Percentiles rank a stretch among this genome's conserved stretches.
Evolutionary conservation across 2,113 vertebrate genomes (phyloP).

Genomic region (Macrotis lagotis): DNA sequence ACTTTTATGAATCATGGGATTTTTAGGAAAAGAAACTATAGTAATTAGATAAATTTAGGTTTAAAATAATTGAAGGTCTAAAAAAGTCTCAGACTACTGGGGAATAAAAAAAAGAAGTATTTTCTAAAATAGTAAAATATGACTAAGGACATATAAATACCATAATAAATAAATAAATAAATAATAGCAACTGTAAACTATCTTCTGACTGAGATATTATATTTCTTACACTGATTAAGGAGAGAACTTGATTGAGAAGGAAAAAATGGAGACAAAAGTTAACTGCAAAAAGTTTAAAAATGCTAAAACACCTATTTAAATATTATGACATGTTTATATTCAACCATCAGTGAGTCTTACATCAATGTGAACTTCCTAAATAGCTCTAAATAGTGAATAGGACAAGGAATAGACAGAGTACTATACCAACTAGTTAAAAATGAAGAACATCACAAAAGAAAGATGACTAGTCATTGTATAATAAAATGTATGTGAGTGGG

Average conservation of each 20-base stretch:
- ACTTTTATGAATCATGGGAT: not conserved
- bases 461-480: not conserved
- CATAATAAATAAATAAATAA: too few relatives aligned
- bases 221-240: not conserved
- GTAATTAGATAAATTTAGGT: not conserved
- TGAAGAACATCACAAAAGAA: not conserved
- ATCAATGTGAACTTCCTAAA: not conserved
- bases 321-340: not conserved
- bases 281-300: not conserved
- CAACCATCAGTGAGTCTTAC: not conserved
- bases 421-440: not conserved
- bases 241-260: not conserved
- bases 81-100: not conserved
- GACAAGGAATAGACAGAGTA: not conserved
- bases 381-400: not conserved
- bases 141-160: not conserved
- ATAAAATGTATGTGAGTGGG: not conserved
- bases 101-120: not conserved
- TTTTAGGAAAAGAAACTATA: not conserved
- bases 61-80: not conserved
- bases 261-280: not conserved
- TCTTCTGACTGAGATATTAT: not conserved
- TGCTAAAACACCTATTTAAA: not conserved
- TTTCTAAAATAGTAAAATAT: not conserved
- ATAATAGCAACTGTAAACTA: not conserved